These are phyloP conservation scores for Micropterix aruncella DNA, from an alignment of 2,888 invertebrate genomes.

Conservation along the genomic window DNA sequence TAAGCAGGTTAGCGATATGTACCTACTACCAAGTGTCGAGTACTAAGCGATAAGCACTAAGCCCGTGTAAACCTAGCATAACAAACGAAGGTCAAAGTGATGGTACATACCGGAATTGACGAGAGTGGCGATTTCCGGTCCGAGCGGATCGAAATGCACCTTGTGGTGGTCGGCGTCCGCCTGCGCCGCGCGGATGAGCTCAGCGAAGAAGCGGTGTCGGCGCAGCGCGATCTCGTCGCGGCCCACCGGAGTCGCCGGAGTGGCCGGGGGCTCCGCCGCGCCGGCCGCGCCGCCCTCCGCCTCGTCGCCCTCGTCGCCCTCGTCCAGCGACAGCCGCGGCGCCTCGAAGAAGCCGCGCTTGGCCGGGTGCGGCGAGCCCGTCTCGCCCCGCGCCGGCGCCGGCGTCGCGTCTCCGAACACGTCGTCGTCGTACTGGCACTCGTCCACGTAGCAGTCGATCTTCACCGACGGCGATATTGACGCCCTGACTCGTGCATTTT, in stretches of 20 bases:
- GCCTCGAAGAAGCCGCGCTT: conserved; percentile 17
- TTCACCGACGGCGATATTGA: conserved; percentile 12
- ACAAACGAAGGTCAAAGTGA: no score
- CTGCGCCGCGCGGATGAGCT: conserved; percentile 57
- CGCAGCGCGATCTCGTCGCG: conserved; percentile 64
- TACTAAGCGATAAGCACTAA: no score
- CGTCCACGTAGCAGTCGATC: conserved; percentile 23
- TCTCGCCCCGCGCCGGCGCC: conserved; percentile 26
- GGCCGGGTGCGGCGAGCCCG: conserved; percentile 33
- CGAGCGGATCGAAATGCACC: conserved; percentile 61
- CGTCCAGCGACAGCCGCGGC: conserved; percentile 30
- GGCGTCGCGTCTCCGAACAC: conserved; percentile 40
- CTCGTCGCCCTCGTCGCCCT: conserved; percentile 19
- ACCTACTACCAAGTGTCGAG: no score
- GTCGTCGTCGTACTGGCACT: conserved; percentile 33
- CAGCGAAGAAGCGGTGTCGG: conserved; percentile 65
- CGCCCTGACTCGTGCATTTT: conserved; percentile 12
- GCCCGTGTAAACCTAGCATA: no score
- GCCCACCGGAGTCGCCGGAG: conserved; percentile 65
- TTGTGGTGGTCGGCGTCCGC: conserved; percentile 63
- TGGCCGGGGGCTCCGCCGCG: conserved; percentile 42
- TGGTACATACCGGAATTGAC: conserved; percentile 26
- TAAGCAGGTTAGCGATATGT: no score
- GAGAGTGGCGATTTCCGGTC: conserved; percentile 46
- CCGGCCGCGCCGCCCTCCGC: conserved; percentile 20